These are phyloP conservation scores for Cheilosia variabilis DNA, from an alignment of 2,888 invertebrate genomes.

Conservation along the genomic window DNA sequence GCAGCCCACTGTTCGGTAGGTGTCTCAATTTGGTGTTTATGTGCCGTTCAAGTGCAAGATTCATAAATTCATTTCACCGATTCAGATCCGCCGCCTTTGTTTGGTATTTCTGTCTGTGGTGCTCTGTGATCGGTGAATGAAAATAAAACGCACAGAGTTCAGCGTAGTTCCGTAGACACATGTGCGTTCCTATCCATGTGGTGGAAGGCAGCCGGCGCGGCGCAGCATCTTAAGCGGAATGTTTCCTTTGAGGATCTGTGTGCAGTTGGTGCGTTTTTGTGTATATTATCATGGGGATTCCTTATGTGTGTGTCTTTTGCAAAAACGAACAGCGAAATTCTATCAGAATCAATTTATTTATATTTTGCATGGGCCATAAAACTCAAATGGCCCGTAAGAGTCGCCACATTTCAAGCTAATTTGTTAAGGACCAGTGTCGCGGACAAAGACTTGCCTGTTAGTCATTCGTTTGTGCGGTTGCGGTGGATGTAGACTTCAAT, in stretches of 20 bases:
- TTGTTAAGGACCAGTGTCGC: constrained; percentile 76
- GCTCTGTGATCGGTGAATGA: constrained; percentile 50
- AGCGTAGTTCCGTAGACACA: constrained; percentile 68
- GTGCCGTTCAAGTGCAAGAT: constrained; percentile 69
- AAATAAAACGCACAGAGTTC: constrained; percentile 31
- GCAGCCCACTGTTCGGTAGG: constrained; percentile 26
- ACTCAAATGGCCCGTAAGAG: constrained; percentile 72
- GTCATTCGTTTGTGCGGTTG: constrained; percentile 20
- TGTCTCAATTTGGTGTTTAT: constrained; percentile 67
- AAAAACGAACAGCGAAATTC: constrained; percentile 40
- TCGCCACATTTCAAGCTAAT: constrained; percentile 82
- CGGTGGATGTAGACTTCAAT: constrained; percentile 43
- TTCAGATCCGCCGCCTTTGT: constrained; percentile 47
- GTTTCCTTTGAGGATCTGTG: constrained; percentile 61
- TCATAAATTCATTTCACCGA: constrained; percentile 46
- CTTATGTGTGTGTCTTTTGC: background rate
- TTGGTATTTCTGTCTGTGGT: constrained; percentile 8
- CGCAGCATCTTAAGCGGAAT: constrained; percentile 40
- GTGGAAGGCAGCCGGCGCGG: background rate
- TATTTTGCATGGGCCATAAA: constrained; percentile 70
- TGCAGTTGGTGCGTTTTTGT: background rate
- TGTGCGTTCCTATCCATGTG: constrained; percentile 22
- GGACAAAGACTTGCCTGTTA: constrained; percentile 70
- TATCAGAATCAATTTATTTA: constrained; percentile 75
- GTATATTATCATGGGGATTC: background rate